Conservation (phyloP, 2,113 vertebrate species). For the Psilopogon haemacephalus region DNA sequence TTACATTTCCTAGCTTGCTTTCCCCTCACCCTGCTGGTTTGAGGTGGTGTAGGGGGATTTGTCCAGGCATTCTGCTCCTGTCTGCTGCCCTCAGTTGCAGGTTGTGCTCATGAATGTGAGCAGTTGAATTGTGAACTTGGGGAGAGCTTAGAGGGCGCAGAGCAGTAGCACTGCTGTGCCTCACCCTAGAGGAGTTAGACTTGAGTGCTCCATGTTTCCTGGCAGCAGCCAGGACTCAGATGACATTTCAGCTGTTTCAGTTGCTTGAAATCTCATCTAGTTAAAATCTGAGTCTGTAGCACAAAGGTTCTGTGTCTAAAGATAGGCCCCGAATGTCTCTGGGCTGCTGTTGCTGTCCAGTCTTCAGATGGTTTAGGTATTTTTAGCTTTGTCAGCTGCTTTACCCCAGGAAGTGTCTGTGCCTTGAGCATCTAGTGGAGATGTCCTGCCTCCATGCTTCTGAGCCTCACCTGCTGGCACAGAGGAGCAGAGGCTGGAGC, state of each 20-base stretch:
- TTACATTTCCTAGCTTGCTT: background rate
- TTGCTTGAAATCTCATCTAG: constrained; percentile 43
- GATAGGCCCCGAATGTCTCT: constrained; percentile 4
- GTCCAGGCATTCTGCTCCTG: background rate
- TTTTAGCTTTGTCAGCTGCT: constrained; percentile 59
- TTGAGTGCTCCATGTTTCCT: background rate
- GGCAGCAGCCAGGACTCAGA: background rate
- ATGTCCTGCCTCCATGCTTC: background rate
- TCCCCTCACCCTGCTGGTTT: background rate
- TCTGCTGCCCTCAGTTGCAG: background rate
- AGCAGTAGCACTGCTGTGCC: background rate
- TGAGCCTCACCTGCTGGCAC: background rate
- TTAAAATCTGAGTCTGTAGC: constrained; percentile 4
- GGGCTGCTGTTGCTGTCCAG: constrained; percentile 19
- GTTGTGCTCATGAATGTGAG: background rate
- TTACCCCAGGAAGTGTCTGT: background rate
- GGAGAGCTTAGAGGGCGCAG: background rate
- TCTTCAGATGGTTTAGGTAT: background rate
- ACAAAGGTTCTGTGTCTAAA: constrained; percentile 30
- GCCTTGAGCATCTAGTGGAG: background rate
- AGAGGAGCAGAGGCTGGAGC: background rate
- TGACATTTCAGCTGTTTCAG: background rate
- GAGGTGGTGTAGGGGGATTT: background rate
- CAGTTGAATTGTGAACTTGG: background rate
- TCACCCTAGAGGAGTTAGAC: background rate